A percentile compares a stretch with the other conserved stretches of the same genome.
phyloP scores from a whole-genome alignment of 1,140 invertebrate genomes.

The Temnothorax curvispinosus region DNA sequence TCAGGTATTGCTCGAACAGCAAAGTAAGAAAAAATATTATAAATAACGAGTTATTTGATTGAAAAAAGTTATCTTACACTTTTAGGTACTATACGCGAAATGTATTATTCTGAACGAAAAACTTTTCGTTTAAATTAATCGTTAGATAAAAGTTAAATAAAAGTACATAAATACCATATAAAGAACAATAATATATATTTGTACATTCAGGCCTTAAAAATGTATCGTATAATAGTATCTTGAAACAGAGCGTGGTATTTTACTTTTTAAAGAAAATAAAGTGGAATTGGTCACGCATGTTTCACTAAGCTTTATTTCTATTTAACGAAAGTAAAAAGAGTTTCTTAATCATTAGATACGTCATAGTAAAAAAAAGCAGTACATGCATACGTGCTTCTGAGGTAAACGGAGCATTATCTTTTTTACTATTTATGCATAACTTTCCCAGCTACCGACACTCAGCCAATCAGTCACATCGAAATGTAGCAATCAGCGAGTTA shows the following conservation, averaged over 20 bases:
- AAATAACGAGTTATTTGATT: not conserved
- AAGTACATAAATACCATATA: not conserved
- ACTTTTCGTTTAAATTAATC: not conserved
- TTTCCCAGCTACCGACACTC: not conserved
- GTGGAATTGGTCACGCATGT: not conserved
- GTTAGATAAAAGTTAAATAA: not conserved
- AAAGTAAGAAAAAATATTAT: not conserved
- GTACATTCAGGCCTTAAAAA: not conserved
- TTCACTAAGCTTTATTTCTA: not conserved
- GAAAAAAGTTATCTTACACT: not conserved
- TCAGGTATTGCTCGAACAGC: not conserved
- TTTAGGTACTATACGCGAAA: not conserved
- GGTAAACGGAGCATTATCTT: conserved; percentile 18
- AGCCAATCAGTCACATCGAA: conserved; percentile 32
- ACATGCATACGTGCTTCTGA: not conserved
- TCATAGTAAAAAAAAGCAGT: conserved; percentile 2
- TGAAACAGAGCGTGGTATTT: not conserved
- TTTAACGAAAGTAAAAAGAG: not conserved
- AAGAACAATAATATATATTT: not conserved
- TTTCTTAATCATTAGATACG: not conserved
- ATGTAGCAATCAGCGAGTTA: conserved; percentile 41
- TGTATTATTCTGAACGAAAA: not conserved
- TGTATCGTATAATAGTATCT: not conserved
- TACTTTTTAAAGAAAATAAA: not conserved
- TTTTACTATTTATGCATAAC: conserved; percentile 14